A percentile compares a stretch with the other conserved stretches of the same genome.
Conservation (phyloP, 2,113 vertebrate genomes). For the Xiphophorus hellerii region DNA sequence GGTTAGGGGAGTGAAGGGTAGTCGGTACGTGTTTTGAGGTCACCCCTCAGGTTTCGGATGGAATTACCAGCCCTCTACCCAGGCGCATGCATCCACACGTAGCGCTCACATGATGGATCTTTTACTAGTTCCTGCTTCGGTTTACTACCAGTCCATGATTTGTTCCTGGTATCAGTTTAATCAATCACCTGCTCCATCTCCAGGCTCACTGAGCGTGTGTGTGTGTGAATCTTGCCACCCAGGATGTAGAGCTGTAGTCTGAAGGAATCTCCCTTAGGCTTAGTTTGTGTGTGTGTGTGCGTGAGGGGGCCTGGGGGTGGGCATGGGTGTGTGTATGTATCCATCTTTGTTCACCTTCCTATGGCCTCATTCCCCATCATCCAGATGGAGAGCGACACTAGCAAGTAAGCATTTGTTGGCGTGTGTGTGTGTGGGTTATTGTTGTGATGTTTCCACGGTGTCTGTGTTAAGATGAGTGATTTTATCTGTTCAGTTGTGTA, state of each 20-base stretch:
- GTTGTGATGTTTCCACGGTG: constrained; percentile 51
- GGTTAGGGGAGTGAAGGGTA: constrained; percentile 12
- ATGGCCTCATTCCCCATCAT: constrained; percentile 6
- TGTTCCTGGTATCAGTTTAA: constrained; percentile 41
- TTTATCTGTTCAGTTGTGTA: constrained; percentile 65
- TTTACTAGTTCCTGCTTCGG: constrained; percentile 37
- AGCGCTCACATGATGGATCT: constrained; percentile 3
- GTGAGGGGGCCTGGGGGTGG: not conserved
- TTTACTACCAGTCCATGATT: constrained; percentile 14
- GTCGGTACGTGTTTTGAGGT: constrained; percentile 73
- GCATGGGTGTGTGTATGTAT: constrained; percentile 31
- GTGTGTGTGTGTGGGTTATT: constrained; percentile 26
- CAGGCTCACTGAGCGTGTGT: not conserved
- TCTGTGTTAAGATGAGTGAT: constrained; percentile 61
- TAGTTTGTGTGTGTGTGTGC: not conserved
- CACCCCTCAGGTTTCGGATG: constrained; percentile 63
- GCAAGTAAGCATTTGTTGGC: constrained; percentile 5
- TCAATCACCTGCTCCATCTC: constrained; percentile 40
- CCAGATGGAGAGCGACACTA: constrained; percentile 27
- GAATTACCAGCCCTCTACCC: constrained; percentile 62
- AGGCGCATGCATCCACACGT: constrained; percentile 5
- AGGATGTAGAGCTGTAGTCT: constrained; percentile 55
- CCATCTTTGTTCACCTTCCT: constrained; percentile 32
- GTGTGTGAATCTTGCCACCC: constrained; percentile 65
- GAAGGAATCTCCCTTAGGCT: constrained; percentile 69